Evolutionary conservation across 2,797 vertebrate genomes (phyloP).

Genomic region (Hoplostethus mediterraneus): DNA sequence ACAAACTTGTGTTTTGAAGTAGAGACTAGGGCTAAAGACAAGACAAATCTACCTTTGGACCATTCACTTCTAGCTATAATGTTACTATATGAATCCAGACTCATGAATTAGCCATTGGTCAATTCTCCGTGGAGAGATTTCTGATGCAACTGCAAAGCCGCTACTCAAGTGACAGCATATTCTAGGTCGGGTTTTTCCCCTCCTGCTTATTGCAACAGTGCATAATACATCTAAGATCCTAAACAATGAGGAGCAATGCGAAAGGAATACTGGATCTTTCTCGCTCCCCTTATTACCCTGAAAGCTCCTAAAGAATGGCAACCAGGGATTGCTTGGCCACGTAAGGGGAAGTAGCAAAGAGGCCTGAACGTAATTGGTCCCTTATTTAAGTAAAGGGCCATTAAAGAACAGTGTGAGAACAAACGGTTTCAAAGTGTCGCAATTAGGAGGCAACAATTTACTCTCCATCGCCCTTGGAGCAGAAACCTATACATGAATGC

Average conservation of each 20-base stretch:
- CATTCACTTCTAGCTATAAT: too few species aligned
- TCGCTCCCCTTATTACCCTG: neutral
- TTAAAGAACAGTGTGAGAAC: slow-evolving; percentile 18
- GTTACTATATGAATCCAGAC: too few species aligned
- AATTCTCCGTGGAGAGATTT: too few species aligned
- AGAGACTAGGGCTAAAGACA: too few species aligned
- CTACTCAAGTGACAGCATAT: too few species aligned
- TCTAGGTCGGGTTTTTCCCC: too few species aligned
- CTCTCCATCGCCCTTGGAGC: slow-evolving; percentile 17
- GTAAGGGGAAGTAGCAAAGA: slow-evolving; percentile 7
- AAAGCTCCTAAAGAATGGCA: neutral
- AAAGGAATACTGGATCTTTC: neutral
- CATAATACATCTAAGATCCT: neutral
- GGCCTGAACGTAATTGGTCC: slow-evolving; percentile 24
- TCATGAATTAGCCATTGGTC: too few species aligned
- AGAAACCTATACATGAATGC: neutral
- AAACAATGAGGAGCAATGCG: neutral
- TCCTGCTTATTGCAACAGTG: neutral
- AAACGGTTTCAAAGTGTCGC: slow-evolving; percentile 27
- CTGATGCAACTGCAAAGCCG: too few species aligned
- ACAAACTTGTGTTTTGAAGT: too few species aligned
- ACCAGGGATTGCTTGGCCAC: neutral
- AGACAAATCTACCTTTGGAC: too few species aligned
- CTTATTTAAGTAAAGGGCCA: slow-evolving; percentile 32
- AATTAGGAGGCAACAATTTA: slow-evolving; percentile 38